Conservation (phyloP, 92 coral and sea anemone genomes). For the Phenganax stokvisi region DNA sequence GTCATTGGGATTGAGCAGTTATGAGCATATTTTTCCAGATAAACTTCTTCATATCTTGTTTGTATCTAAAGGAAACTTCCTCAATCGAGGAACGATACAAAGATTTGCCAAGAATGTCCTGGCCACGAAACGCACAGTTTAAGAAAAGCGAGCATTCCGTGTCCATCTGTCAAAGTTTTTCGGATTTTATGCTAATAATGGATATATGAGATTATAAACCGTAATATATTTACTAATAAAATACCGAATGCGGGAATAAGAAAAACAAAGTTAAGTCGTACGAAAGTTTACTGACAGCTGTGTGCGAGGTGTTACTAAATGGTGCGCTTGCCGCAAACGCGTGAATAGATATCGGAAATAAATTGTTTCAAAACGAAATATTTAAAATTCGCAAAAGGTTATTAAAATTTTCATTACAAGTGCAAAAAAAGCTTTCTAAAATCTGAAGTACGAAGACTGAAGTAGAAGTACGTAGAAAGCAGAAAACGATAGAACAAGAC, state of each 20-base stretch:
- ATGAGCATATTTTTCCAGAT: not conserved
- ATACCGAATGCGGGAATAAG: not conserved
- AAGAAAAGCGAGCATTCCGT: not conserved
- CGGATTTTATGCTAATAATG: not conserved
- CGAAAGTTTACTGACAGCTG: not conserved
- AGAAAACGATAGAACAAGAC: too few relatives aligned
- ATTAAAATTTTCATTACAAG: too few relatives aligned
- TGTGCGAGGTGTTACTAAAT: not conserved
- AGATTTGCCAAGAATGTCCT: slow-evolving; percentile 10
- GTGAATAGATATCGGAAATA: too few relatives aligned
- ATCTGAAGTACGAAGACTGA: too few relatives aligned
- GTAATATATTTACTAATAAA: not conserved
- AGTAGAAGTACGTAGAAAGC: too few relatives aligned
- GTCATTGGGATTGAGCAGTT: too few relatives aligned
- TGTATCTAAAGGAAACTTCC: not conserved
- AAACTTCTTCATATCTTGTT: not conserved
- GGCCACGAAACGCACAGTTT: not conserved
- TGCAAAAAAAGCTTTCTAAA: too few relatives aligned
- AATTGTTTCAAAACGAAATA: too few relatives aligned
- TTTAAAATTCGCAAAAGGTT: too few relatives aligned
- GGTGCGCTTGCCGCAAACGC: not conserved
- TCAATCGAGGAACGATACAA: not conserved
- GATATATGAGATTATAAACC: not conserved
- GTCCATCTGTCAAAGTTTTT: not conserved
- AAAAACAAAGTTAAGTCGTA: not conserved